Base-by-base conservation (phyloP, 2,797 vertebrate genomes). In the Notamacropus eugenii region DNA sequence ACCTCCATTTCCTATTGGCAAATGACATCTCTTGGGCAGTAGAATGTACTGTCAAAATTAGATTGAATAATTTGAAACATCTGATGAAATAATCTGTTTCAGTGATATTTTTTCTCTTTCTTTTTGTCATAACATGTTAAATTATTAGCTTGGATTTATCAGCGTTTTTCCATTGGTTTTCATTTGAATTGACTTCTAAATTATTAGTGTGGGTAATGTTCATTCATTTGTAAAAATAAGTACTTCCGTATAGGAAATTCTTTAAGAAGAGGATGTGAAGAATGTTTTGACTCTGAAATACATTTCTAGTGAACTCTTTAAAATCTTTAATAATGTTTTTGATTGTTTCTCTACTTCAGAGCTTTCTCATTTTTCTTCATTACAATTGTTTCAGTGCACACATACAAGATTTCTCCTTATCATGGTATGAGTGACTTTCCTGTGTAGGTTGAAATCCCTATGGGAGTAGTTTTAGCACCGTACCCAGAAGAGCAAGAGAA, bases 221-320 rank as follows among this genome's bases (percentile, higher is more conserved):
- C 31, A 93, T 29, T 54, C 12, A 82, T 55, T 95, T 96, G 57
- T 52, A 95, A 96, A 59, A 96, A 96, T 67, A 12, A 56, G 31
- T 40, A 93, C 55, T 58, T 93, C 54, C 16, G 29, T 94, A 5
- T 62, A 87, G 6, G 57, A 93, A 97, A 90, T 92, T 95, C 19
- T 3, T 94, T 94, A 54, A 95, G 59, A 28, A 67, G 94, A 92
- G 90, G 8, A 4, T 96, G 54, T 90, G 54, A 96, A 94, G 55
- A 24, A 90, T 55, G 59, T 90, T 46, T 93, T 95, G 52, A 97
- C 74, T 95, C 91, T 94, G 90, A 93, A 91, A 93, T 96, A 87
- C 22, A 3, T 87, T 87, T 27, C 3, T 50, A 50, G 40, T 55
- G 67, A 94, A 87, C 92, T 90, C 67, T 95, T n/a, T 93, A 29